phyloP scores from a whole-genome alignment of 2,113 vertebrate species.

The Pelmatolapia mariae region DNA sequence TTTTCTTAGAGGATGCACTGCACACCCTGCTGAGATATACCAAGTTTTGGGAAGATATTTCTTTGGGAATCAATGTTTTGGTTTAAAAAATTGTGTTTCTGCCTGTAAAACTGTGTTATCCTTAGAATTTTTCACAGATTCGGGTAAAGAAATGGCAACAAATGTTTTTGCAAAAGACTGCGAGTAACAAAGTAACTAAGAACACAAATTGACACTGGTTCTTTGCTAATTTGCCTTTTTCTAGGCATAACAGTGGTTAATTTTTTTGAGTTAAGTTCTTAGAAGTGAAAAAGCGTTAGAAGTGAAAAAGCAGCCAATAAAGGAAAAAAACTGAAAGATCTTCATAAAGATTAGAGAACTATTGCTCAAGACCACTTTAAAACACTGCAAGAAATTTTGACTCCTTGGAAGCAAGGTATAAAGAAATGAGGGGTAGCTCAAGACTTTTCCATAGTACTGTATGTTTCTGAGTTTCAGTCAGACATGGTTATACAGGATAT shows the following conservation, averaged over 20 bases:
- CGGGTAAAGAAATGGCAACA: not conserved
- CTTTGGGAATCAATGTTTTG: not conserved
- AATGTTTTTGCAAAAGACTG: not conserved
- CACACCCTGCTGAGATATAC: not conserved
- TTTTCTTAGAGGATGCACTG: not conserved
- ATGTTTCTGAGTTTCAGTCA: slow-evolving; percentile 14
- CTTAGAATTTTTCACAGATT: not conserved
- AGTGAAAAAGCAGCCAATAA: not conserved
- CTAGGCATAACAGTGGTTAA: not conserved
- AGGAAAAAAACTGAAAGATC: not conserved
- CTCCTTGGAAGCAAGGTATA: not conserved
- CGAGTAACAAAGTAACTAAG: not conserved
- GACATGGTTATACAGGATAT: slow-evolving; percentile 21
- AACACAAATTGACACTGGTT: not conserved
- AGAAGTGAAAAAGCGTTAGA: not conserved
- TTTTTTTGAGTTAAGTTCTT: not conserved
- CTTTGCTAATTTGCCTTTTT: not conserved
- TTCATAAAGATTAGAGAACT: not conserved
- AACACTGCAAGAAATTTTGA: not conserved
- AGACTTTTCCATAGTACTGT: not conserved
- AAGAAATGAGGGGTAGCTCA: not conserved
- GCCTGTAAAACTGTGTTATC: not conserved
- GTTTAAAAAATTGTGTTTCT: not conserved
- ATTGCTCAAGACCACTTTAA: not conserved
- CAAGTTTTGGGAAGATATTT: not conserved